Evolutionary conservation across 2,888 invertebrate genomes (phyloP), one percentile per base, ranked within the genome.

Genomic region (Mesorhabditis sp.): DNA sequence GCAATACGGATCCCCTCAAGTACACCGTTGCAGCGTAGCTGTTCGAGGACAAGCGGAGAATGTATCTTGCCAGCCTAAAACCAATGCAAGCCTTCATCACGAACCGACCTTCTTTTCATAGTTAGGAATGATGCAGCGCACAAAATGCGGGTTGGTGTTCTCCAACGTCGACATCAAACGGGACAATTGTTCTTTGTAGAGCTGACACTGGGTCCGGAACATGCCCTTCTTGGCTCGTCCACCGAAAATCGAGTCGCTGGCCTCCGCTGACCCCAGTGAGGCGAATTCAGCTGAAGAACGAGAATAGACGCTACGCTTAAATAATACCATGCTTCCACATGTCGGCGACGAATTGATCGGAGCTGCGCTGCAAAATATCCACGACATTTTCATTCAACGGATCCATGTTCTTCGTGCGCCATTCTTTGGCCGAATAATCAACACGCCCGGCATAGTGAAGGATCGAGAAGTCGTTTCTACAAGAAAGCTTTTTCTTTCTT

Each of bases 401-500:
- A 86, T 99, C 98, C 98, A 98, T 99, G 88, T 99, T 99, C 90
- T 99, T 99, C 93, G 96, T 95, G 75, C 99, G 88, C 98, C 98
- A 99, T 86, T 95, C 92, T 63, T 91, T 91, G 0, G 95, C 95
- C n/a, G 93, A 93, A 86, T 98, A 99, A 87, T 98, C 96, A 66
- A 88, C 88, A 80, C 88, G 80, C 13, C 75, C 75, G 28, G 80
- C 80, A 63, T 80, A 80, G 66, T 80, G 80, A 41, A 80, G 74
- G 70, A 98, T 92, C 44, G 94, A 93, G 86, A 97, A 97, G 87
- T 96, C 95, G 15, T 94, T 93, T 77, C 74, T 70, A n/a, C 66
- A 71, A 13, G 28, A 28, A 28, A 28, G 28, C 28, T 28, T 28
- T 28, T 28, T 28, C 28, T 28, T 28, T 28, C 28, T 28, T 28